phyloP scores from a whole-genome alignment of 2,888 invertebrate species.

The Philopedon plagiatum region DNA sequence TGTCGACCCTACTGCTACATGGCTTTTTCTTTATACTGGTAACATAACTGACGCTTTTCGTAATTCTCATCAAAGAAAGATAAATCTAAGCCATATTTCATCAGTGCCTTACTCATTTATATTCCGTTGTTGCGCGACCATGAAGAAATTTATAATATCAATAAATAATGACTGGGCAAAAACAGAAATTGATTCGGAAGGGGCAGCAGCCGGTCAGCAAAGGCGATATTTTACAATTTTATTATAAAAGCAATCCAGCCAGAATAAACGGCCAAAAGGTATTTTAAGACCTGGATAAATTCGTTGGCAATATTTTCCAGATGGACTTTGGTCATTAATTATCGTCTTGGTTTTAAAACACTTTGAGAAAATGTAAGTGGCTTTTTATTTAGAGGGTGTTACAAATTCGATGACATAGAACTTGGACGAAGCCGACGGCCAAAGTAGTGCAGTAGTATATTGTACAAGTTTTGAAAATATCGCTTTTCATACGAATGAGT shows the following conservation, averaged over 20 bases:
- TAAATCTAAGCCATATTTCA: slow-evolving; percentile 39
- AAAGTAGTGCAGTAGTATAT: too few species aligned
- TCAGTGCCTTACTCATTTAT: slow-evolving; percentile 55
- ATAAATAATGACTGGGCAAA: slow-evolving; percentile 64
- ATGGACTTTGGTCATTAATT: slow-evolving; percentile 26
- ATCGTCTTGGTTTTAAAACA: slow-evolving; percentile 13
- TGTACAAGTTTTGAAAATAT: too few species aligned
- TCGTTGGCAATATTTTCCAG: slow-evolving; percentile 24
- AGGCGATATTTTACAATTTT: slow-evolving; percentile 62
- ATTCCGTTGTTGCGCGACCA: slow-evolving; percentile 60
- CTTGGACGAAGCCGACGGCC: too few species aligned
- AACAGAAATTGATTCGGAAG: slow-evolving; percentile 63
- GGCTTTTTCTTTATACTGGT: too few species aligned
- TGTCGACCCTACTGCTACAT: too few species aligned
- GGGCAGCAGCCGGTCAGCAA: slow-evolving; percentile 56
- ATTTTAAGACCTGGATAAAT: slow-evolving; percentile 37
- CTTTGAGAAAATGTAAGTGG: background rate
- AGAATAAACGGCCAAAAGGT: slow-evolving; percentile 23
- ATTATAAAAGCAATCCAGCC: slow-evolving; percentile 58
- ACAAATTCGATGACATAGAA: background rate
- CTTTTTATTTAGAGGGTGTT: background rate
- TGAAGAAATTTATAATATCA: slow-evolving; percentile 65
- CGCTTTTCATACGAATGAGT: too few species aligned
- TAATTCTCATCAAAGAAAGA: slow-evolving; percentile 20
- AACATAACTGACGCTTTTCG: background rate